Evolutionary conservation across 2,113 vertebrate species (phyloP), one percentile per base, ranked within the genome.

Genomic region (Catharus fuscescens): DNA sequence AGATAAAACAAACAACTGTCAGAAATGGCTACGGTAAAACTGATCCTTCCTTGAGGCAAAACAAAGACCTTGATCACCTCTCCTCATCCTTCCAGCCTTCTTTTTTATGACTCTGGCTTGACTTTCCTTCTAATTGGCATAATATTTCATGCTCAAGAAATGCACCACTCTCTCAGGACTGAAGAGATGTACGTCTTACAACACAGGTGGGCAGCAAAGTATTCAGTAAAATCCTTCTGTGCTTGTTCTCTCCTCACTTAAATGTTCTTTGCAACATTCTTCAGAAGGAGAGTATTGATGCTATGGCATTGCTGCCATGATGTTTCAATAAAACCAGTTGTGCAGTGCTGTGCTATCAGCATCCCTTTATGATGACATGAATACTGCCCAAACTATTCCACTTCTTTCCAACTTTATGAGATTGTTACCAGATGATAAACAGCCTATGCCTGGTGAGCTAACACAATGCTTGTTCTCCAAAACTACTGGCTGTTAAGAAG

Each of bases 1-100:
- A 80, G 64, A 80, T 84, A 74, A 92, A 84, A 62, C 50, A 83
- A 96, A 66, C 86, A 95, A 87, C 73, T 81, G 61, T 87, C 64
- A 92, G 80, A 50, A 92, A 80, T 29, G 29, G 47, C 31, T 91
- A 74, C 87, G 80, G 61, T 92, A 56, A 62, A 89, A 28, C 44
- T 84, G 80, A 84, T 89, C 77, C 84, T 89, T 82, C 84, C 87
- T 86, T 47, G 32, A 92, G 80, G 84, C 77, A 84, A 86, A 74
- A 83, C 62, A 83, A 83, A 94, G 34, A 38, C 56, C 65, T 71
- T 59, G 69, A 64, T 78, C 73, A 78, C 69, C 56, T 92, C 80
- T 74, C 29, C 23, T 71, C 38, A 73, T 91, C 38, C 52, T 79
- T 67, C 47, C 52, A 81, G 14, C 12, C 20, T 40, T 88, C 50